phyloP scores from a whole-genome alignment of 2,113 vertebrate genomes.

The Neomonachus schauinslandi region DNA sequence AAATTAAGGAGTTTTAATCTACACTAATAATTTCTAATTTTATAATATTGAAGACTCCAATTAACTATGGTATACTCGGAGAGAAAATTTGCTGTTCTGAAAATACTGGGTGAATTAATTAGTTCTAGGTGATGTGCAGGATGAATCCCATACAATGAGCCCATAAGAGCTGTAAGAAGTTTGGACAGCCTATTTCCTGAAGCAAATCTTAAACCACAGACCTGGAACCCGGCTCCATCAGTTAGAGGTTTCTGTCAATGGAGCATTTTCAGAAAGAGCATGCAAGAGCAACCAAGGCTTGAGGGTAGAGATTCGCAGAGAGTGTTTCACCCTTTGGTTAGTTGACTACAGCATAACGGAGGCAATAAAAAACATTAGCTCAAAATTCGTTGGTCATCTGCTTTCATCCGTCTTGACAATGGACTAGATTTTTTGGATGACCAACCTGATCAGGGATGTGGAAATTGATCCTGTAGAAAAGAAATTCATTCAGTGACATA shows the following conservation, averaged over 20 bases:
- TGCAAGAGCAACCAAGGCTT: neutral
- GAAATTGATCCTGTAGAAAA: neutral
- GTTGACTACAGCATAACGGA: neutral
- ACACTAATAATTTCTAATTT: neutral
- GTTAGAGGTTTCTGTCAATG: neutral
- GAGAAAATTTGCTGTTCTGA: neutral
- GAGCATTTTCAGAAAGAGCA: neutral
- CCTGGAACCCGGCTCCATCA: neutral
- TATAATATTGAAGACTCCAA: neutral
- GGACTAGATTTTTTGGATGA: neutral
- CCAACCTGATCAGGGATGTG: neutral
- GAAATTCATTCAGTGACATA: neutral
- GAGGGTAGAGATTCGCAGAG: neutral
- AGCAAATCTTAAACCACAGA: neutral
- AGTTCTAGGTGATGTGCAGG: neutral
- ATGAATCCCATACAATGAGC: neutral
- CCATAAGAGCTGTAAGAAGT: neutral
- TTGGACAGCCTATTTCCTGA: neutral
- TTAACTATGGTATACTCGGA: neutral
- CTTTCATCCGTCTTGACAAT: slow-evolving; percentile 10
- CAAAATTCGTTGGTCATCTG: neutral
- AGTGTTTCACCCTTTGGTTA: neutral
- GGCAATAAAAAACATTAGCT: neutral
- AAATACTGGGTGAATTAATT: neutral
- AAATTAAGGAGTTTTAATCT: neutral